Evolutionary conservation across 1,140 invertebrate species (phyloP), one percentile per base, ranked within the genome.

Genomic region (Manduca sexta): DNA sequence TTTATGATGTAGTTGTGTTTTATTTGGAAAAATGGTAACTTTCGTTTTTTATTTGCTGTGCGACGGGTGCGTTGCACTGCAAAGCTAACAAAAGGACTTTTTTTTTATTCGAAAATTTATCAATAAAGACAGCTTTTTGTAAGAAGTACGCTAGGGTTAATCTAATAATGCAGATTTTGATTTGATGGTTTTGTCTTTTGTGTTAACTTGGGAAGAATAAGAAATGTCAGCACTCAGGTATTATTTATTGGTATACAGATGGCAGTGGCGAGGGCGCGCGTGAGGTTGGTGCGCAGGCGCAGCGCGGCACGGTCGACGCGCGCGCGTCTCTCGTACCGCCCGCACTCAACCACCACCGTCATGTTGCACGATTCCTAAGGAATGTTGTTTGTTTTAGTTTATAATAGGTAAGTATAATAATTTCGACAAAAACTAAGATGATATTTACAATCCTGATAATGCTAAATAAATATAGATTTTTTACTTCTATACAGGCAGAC

Each of bases 291-390:
- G 3, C 60, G 55, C 41, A 85, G 54, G 15, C 65, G 72, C 47
- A 73, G 54, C n/a, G 77, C 82, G 0, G 70, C 55, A 45, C 57
- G 60, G 54, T 84, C 79, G 46, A 76, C 18, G 41, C 69, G 69
- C 40, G 68, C 64, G 48, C 68, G 56, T 33, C 56, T 49, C 8
- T 54, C 54, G 54, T 85, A 85, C 44, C 56, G 42, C 14, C 56
- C 73, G 53, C 82, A 85, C 38, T 85, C 81, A 11, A 49, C 45
- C 42, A 82, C 62, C 54, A 85, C 59, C 41, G 74, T 80, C 44
- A 69, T 59, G 60, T 85, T 82, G 70, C 82, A 85, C 48, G 77
- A 75, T 50, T 78, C 71, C 80, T 84, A 71, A 18, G 52, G 41
- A 55, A 40, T 26, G 21, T 26, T n/a, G n/a, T n/a, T n/a, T n/a